Base-by-base conservation (phyloP, 1,140 invertebrate species). In the Zaprionus lachaisei region DNA sequence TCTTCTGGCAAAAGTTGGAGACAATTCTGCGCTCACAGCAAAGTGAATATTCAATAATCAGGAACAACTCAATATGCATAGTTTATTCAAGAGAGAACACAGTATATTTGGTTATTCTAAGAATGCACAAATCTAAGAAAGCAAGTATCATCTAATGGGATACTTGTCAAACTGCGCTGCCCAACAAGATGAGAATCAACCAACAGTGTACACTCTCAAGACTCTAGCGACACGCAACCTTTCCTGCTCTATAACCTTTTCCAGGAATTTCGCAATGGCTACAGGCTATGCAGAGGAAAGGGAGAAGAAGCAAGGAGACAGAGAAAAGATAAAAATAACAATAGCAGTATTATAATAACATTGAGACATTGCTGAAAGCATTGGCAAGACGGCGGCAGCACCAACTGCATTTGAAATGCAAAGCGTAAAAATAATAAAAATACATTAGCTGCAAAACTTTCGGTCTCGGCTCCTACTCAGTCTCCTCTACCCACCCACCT, bases 381-480 rank as follows among this genome's bases (percentile, higher is more conserved):
- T 71, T 69, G 37, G 47, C 15, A 37, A 71, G 44, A 17, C 31
- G 17, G 41, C 41, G 15, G 51, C 65, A 26, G 64, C 51, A 56
- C 57, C 69, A 83, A 72, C 67, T 90, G 84, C 84, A 89, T 89
- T 89, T 89, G 68, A 90, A 89, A 89, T 89, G 84, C 84, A 87
- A 87, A 81, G 78, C 80, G 77, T 83, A 84, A 73, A 83, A 89
- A 89, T 89, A 89, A 89, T 89, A 89, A 77, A 89, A 89, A 90
- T 90, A 89, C 85, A 89, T 89, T 89, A 90, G 84, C 84, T 72
- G 78, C 75, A 89, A 72, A 72, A 87, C 71, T 77, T 83, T 83
- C 38, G 58, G 61, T 60, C 51, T 55, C 37, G 20, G 24, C 57
- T 60, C 31, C 5, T 58, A 51, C 47, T 11, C 41, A 1, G 41